A percentile compares a stretch with the other conserved stretches of the same genome.
Conservation (phyloP, 2,113 vertebrate species). For the Prochilodus magdalenae region DNA sequence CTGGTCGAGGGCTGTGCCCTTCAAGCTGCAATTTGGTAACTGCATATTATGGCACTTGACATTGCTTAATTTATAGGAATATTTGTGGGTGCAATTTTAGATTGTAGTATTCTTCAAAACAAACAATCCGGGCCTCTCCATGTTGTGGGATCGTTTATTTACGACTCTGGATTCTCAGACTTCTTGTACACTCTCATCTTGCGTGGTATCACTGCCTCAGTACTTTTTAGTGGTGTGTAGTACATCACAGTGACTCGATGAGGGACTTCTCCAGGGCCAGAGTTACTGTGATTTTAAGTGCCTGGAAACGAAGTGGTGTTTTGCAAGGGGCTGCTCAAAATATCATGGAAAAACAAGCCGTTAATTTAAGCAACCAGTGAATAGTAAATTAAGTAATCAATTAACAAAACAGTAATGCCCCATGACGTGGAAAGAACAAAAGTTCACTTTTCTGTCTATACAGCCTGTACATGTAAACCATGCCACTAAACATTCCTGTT, state of each 20-base stretch:
- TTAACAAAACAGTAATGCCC: too few relatives aligned
- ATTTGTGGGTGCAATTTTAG: neutral
- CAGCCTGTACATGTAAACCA: too few relatives aligned
- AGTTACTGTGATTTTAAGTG: neutral
- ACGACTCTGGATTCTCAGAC: neutral
- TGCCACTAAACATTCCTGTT: too few relatives aligned
- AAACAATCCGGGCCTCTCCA: neutral
- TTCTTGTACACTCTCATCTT: neutral
- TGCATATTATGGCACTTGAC: neutral
- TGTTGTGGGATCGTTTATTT: neutral
- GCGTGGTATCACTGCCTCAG: neutral
- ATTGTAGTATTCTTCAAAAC: conserved; percentile 6
- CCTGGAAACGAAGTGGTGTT: too few relatives aligned
- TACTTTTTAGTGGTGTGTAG: too few relatives aligned
- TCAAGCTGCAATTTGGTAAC: conserved; percentile 39
- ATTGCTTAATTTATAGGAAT: conserved; percentile 22
- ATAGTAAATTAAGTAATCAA: too few relatives aligned
- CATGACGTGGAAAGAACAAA: too few relatives aligned
- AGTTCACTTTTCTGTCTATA: too few relatives aligned
- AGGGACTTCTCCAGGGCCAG: neutral
- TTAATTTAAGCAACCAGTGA: too few relatives aligned
- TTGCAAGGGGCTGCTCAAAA: too few relatives aligned
- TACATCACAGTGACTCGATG: neutral
- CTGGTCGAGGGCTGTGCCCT: conserved; percentile 51
- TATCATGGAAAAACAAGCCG: too few relatives aligned